Conservation (phyloP, 2,888 invertebrate genomes). For the Rotaria macrura region DNA sequence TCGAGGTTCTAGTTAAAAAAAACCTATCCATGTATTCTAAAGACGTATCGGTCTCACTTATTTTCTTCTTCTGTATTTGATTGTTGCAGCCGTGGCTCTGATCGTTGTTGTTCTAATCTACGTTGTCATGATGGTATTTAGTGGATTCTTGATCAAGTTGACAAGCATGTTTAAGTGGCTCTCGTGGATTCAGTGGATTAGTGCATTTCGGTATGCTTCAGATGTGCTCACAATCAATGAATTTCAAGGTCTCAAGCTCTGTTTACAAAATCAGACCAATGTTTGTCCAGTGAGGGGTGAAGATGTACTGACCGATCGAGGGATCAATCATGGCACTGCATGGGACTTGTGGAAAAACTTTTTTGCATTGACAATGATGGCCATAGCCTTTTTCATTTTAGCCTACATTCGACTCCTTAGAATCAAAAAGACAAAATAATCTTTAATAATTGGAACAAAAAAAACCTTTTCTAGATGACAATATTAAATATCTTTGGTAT, state of each 20-base stretch:
- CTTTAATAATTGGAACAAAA: too few relatives aligned
- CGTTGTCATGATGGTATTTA: conserved; percentile 38
- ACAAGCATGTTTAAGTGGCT: conserved; percentile 42
- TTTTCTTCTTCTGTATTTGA: too few relatives aligned
- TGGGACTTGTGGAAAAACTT: conserved; percentile 46
- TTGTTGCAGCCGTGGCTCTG: conserved; percentile 35
- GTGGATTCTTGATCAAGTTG: conserved; percentile 46
- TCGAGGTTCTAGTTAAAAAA: too few relatives aligned
- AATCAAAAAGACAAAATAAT: conserved; percentile 34
- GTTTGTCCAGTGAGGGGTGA: conserved; percentile 36
- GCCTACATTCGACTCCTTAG: conserved; percentile 44
- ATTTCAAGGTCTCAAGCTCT: conserved; percentile 22
- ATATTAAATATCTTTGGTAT: too few relatives aligned
- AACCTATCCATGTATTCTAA: too few relatives aligned
- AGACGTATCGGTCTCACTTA: too few relatives aligned
- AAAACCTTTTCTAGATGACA: too few relatives aligned
- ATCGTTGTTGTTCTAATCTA: conserved; percentile 34
- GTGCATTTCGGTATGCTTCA: conserved; percentile 45
- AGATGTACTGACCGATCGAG: conserved; percentile 40
- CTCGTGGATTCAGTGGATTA: conserved; percentile 44
- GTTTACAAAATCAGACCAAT: neutral
- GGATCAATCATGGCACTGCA: conserved; percentile 38
- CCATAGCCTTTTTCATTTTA: conserved; percentile 39
- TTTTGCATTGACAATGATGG: conserved; percentile 40
- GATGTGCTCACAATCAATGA: conserved; percentile 37